A percentile compares a stretch with the other conserved stretches of the same genome.
Conservation (phyloP, 2,113 vertebrate genomes). For the Microtus oregoni region DNA sequence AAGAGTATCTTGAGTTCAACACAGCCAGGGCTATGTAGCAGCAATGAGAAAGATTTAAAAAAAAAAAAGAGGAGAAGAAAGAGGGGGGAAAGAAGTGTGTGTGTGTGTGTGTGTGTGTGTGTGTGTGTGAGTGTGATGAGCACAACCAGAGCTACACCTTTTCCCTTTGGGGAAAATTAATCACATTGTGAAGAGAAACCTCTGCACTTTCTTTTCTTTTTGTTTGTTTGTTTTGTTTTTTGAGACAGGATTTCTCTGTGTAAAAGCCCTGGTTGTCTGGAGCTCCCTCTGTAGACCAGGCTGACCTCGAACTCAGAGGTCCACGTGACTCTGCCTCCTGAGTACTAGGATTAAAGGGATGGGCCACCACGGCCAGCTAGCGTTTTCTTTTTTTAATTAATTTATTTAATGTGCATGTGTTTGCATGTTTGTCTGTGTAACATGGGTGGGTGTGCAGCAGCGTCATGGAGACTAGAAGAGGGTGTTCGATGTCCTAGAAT, state of each 20-base stretch:
- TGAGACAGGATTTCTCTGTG: not conserved
- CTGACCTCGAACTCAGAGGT: not conserved
- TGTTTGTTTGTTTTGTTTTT: not conserved
- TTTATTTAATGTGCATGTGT: not conserved
- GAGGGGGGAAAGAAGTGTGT: too few species aligned
- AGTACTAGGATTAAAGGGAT: not conserved
- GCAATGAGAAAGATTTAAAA: not conserved
- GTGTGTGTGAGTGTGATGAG: not conserved
- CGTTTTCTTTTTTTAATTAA: not conserved
- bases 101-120: not conserved
- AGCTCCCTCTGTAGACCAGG: not conserved
- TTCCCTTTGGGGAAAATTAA: not conserved
- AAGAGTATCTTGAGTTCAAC: not conserved
- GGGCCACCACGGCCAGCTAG: not conserved
- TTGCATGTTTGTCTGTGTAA: too few species aligned
- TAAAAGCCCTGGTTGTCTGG: not conserved
- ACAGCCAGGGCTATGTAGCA: not conserved
- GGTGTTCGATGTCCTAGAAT: not conserved
- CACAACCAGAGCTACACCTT: not conserved
- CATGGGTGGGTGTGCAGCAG: not conserved
- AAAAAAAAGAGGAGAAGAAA: too few species aligned
- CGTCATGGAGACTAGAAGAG: not conserved
- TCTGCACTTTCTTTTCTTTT: not conserved
- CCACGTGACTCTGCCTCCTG: not conserved
- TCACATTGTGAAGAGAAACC: not conserved